These are phyloP conservation scores for Terrapene triunguis DNA, from an alignment of 2,113 vertebrate genomes.

Conservation along the genomic window DNA sequence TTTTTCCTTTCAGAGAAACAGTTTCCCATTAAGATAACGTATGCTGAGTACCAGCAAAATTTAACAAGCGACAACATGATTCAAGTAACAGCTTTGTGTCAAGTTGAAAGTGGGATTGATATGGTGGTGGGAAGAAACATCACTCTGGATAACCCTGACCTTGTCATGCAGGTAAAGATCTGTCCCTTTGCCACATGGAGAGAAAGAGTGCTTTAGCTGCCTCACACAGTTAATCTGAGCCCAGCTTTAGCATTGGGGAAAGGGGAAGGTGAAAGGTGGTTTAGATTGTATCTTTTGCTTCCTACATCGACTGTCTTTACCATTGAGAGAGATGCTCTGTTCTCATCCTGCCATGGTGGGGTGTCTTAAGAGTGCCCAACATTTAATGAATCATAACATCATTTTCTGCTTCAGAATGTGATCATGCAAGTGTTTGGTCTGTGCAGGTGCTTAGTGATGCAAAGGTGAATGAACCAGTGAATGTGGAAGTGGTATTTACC, in stretches of 20 bases:
- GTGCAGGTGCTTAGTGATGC: constrained; percentile 72
- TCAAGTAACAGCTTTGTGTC: constrained; percentile 79
- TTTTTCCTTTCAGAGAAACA: constrained; percentile 70
- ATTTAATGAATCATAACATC: background rate
- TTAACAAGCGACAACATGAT: constrained; percentile 82
- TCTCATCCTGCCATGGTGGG: background rate
- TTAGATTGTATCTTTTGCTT: background rate
- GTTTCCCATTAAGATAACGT: constrained; percentile 75
- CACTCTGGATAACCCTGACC: constrained; percentile 77
- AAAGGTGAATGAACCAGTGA: constrained; percentile 63
- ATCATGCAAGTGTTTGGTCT: background rate
- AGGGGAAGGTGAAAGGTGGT: background rate
- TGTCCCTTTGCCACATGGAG: background rate
- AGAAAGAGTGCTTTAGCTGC: background rate
- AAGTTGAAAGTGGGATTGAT: constrained; percentile 60
- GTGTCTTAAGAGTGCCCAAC: background rate
- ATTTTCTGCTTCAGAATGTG: background rate
- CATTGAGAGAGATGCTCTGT: background rate
- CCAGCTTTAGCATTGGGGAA: background rate
- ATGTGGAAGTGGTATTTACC: constrained; percentile 79
- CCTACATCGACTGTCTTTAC: background rate
- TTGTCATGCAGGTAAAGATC: constrained; percentile 77
- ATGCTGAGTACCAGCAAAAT: constrained; percentile 75
- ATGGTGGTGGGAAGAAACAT: constrained; percentile 75
- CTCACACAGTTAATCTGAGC: background rate